Base-by-base conservation (phyloP, 2,797 vertebrate genomes). In the Acipenser oxyrinchus region DNA sequence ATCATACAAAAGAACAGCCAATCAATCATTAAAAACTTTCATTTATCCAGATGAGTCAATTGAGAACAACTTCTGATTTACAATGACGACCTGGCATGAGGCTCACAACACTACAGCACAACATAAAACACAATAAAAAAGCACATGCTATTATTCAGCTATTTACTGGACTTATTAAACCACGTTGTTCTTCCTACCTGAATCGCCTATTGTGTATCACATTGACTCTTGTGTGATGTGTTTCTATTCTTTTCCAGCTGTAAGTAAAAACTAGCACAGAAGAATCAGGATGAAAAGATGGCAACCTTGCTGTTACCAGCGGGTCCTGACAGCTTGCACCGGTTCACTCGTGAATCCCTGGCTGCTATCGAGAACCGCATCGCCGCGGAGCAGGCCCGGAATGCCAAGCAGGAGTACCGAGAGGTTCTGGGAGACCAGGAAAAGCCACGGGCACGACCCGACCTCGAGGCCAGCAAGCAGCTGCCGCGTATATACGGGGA, bases 211-310 rank as follows among this genome's bases (percentile, higher is more conserved):
- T 37, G 23, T 37, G 23, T 37, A n/a, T n/a, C 2, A 37, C 23
- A 51, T 58, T 23, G 63, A 55, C 62, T 50, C 13, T 62, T 7
- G 9, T 49, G 23, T 10, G 3, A 23, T 8, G 48, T 37, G 60
- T 57, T 62, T 23, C 5, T 9, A 8, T 70, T 75, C 65, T 72
- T n/a, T 81, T 76, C 37, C 73, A 95, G 93, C 85, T 89, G 82
- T 89, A 77, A 89, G 81, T 86, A 88, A 93, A 86, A 79, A 84
- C 86, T 90, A 88, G 91, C 82, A 92, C 85, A 92, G 87, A 87
- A 88, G 86, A 80, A 93, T 92, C 96, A 99, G 97, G 94, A 99
- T 99, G 96, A 99, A 92, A 99, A 97, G 90, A 99, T 99, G 96
- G 95, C 95, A 87, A 82, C 93, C 77, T 85, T 94, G 90, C 88